Evolutionary conservation across 2,888 invertebrate species (phyloP).

Genomic region (Anthophora plumipes): DNA sequence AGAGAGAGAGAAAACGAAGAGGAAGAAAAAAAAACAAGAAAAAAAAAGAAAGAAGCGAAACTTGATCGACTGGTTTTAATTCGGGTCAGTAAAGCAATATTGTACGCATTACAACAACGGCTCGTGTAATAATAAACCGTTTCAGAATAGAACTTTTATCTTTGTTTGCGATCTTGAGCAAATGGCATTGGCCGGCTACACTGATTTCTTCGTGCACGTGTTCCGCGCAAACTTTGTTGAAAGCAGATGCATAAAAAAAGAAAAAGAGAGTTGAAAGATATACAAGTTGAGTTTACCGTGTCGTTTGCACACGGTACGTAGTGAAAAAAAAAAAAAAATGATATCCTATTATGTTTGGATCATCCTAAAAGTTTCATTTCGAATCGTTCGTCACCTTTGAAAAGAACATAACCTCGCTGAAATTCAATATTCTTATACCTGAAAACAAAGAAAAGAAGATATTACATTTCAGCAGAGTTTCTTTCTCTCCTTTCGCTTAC

Average conservation of each 20-base stretch:
- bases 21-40: no score
- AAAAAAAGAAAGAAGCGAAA: neutral
- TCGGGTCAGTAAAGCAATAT: conserved; percentile 62
- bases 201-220: conserved; percentile 30
- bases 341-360: neutral
- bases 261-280: neutral
- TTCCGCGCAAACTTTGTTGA: neutral
- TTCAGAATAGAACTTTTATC: conserved; percentile 56
- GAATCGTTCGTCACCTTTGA: neutral
- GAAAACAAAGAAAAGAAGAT: neutral
- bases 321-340: conserved; percentile 7
- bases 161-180: conserved; percentile 41
- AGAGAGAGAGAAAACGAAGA: no score
- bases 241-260: neutral
- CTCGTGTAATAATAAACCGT: conserved; percentile 65
- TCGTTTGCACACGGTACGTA: conserved; percentile 48
- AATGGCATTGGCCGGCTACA: conserved; percentile 21
- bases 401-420: neutral
- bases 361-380: neutral
- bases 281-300: conserved; percentile 48
- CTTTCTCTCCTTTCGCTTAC: neutral
- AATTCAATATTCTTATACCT: neutral
- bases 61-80: conserved; percentile 57
- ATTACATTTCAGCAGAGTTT: neutral
- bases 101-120: conserved; percentile 62